Percentiles rank a stretch among this genome's conserved stretches.
Evolutionary conservation across 2,797 vertebrate genomes (phyloP).

Genomic region (Sciurus vulgaris): DNA sequence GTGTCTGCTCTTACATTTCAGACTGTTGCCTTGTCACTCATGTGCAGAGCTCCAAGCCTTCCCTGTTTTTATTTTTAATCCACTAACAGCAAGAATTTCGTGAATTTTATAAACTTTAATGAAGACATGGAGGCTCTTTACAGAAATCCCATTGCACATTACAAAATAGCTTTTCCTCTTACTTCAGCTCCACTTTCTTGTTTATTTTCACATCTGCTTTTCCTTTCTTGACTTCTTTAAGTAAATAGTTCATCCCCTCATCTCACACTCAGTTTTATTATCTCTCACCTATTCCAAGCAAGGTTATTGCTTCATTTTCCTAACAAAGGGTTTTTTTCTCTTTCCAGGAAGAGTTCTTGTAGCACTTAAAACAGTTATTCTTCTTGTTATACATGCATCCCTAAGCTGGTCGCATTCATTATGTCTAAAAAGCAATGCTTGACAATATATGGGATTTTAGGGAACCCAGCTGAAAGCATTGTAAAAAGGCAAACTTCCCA

Average conservation of each 20-base stretch:
- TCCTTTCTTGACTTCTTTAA: background rate
- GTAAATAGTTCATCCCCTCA: background rate
- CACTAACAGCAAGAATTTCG: constrained; percentile 10
- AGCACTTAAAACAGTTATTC: background rate
- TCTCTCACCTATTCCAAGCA: background rate
- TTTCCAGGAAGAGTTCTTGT: constrained; percentile 42
- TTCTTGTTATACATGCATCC: background rate
- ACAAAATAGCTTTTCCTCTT: background rate
- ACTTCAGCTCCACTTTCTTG: background rate
- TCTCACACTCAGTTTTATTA: background rate
- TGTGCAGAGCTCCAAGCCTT: background rate
- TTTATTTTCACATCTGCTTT: background rate
- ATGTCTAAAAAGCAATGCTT: constrained; percentile 34
- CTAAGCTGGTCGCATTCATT: background rate
- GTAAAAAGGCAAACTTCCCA: background rate
- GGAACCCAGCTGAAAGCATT: background rate
- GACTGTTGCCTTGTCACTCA: constrained; percentile 53
- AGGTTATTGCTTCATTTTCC: constrained; percentile 11
- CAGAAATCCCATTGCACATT: background rate
- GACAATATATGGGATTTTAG: background rate
- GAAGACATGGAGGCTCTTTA: background rate
- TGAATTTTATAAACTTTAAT: constrained; percentile 56
- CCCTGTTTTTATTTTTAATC: background rate
- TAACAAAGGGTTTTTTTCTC: background rate
- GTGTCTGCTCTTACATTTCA: background rate